Evolutionary conservation across 2,113 vertebrate genomes (phyloP), one percentile per base, ranked within the genome.

Genomic region (Microtus pennsylvanicus): DNA sequence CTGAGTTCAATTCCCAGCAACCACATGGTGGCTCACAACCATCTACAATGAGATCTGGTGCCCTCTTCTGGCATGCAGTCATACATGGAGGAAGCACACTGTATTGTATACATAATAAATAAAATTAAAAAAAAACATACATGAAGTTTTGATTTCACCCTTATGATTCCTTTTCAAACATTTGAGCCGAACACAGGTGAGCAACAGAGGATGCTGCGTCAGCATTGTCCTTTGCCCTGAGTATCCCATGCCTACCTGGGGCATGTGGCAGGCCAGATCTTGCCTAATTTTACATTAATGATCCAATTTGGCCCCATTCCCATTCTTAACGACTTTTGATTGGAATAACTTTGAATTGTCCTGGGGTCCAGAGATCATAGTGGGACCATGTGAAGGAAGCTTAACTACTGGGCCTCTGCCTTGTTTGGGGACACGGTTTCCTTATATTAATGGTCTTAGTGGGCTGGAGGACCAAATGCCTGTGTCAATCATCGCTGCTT

Each of bases 401-500:
- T 92, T 69, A 96, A 97, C 96, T 80, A 94, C 95, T 86, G 52
- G 87, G 94, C 58, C 65, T 92, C 55, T 85, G 24, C 50, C 30
- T 50, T 69, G 33, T 26, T 33, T 35, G 45, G 30, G 33, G 33
- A 19, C 65, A 35, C 14, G 85, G 14, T 50, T 69, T 47, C 11
- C 30, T 70, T n/a, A 22, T 30, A 86, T 97, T 94, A 45, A 45
- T 45, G 45, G 45, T 45, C 45, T 45, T 45, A 97, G 89, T 90
- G 63, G 83, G 47, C 61, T 0, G 88, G 96, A 90, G 93, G 75
- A 87, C 63, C 86, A 90, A 95, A 83, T 87, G 91, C 50, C 96
- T 81, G 90, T 82, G 67, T 97, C 33, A 97, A 95, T 97, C 96
- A 80, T 14, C 76, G 67, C 75, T 97, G 96, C 91, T 90, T 93